phyloP scores from a whole-genome alignment of 2,113 vertebrate species.

The Jacana jacana region DNA sequence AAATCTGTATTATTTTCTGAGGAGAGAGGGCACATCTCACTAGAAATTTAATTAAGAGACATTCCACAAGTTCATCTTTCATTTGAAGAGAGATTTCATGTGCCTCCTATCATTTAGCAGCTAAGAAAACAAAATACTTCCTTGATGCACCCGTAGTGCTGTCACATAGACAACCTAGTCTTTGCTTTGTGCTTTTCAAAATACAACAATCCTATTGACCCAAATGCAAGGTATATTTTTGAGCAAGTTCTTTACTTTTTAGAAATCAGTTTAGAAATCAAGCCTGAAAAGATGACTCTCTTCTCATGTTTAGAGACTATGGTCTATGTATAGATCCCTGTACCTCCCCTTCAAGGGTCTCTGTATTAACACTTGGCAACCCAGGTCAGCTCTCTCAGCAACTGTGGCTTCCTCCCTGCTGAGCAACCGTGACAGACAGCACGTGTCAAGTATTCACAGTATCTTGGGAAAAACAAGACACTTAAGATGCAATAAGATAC shows the following conservation, averaged over 20 bases:
- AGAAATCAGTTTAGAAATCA: not conserved
- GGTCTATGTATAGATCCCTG: not conserved
- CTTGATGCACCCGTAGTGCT: not conserved
- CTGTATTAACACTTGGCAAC: not conserved
- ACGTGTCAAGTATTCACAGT: fast-evolving
- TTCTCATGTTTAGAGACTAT: not conserved
- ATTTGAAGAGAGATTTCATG: not conserved
- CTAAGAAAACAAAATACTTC: not conserved
- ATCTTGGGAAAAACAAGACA: not conserved
- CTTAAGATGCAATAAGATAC: not conserved
- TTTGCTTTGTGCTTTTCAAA: not conserved
- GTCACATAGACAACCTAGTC: not conserved
- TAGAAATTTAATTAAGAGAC: not conserved
- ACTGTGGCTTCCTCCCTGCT: not conserved
- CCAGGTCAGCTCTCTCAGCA: not conserved
- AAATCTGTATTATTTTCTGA: not conserved
- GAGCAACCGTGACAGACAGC: not conserved
- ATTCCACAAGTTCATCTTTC: not conserved
- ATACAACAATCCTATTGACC: not conserved
- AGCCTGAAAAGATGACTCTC: not conserved
- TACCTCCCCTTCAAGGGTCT: not conserved
- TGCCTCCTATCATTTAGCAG: not conserved
- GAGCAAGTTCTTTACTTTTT: not conserved
- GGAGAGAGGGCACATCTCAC: not conserved
- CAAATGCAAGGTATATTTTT: not conserved